Base-by-base conservation (phyloP, 1,140 invertebrate genomes). In the Elymnias hypermnestra region DNA sequence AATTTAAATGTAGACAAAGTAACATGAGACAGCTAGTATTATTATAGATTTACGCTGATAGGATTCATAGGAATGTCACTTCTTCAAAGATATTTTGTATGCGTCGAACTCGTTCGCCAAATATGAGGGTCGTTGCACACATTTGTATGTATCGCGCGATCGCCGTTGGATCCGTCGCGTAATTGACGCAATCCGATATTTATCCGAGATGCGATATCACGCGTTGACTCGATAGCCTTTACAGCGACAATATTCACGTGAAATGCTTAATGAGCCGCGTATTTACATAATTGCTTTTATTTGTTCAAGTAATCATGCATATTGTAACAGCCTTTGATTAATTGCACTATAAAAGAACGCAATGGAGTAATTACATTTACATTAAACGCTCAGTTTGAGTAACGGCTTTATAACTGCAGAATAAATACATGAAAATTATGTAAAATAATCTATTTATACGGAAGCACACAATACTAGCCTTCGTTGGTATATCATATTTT, bases 181-280 rank as follows among this genome's bases (percentile, higher is more conserved):
- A 83, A 83, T 83, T 83, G 79, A 83, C 79, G 76, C 77, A 63
- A 64, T 61, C 56, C 64, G 79, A 82, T 81, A 76, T 66, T 15
- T 74, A 84, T 84, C 77, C 72, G 58, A 69, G 64, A 64, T 67
- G 72, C 70, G 71, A 70, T 70, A 81, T 82, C 68, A 69, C 69
- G 61, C 70, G 59, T 59, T 62, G 50, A 49, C 46, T 42, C 53
- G 73, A 77, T 79, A 74, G 75, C 75, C 72, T 62, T 17, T 78
- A 75, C 45, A 29, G 56, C 57, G 64, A 71, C 66, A 79, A 67
- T 72, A 71, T 67, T 68, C 66, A 63, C 59, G 57, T 63, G 58
- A 75, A 69, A 71, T 69, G 66, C 63, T 66, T 71, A 81, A 78
- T 75, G 67, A 66, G 55, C 44, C 43, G 46, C 49, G 57, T 33